Base-by-base conservation (phyloP, 2,797 vertebrate genomes). In the Smutsia temminckii region DNA sequence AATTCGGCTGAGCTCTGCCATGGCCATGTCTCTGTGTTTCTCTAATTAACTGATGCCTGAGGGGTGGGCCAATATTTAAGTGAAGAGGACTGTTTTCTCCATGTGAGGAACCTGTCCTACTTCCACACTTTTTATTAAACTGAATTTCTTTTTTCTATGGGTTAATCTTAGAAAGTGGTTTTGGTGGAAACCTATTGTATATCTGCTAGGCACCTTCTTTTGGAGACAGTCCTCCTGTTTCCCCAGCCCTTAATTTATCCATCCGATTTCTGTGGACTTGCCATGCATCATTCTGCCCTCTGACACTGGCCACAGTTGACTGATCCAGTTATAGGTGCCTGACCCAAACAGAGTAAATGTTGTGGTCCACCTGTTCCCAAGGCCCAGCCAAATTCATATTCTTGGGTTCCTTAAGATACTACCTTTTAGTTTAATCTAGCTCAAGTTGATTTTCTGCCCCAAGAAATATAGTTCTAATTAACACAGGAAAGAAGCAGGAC, bases 91-190 rank as follows among this genome's bases (percentile, higher is more conserved):
- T 14, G 1, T 53, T 88, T 87, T 51, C n/a, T 64, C 12, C 72
- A 69, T 40, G 61, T 57, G 8, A 79, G 34, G 68, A 84, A 85
- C 4, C 2, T 18, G 8, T 68, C 1, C 29, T 89, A 21, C 53
- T 91, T 93, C 75, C 42, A 91, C 17, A 89, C 34, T 29, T 10
- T 83, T 74, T 66, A 72, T 66, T 81, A 92, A 87, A 63, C 17
- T 81, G 21, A 71, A 59, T 51, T 85, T 69, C 4, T 69, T 59
- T 53, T 69, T 21, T 4, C 16, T 72, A n/a, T 77, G 27, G 42
- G 8, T 72, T 89, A 78, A 87, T 42, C 10, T 53, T 57, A 69
- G 11, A 51, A 53, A 81, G 21, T 42, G 40, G 5, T 9, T 93
- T 90, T 42, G 55, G 20, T 59, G 37, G 40, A 93, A 86, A 59